phyloP scores from a whole-genome alignment of 2,888 invertebrate genomes.

The Drosophila cognata region DNA sequence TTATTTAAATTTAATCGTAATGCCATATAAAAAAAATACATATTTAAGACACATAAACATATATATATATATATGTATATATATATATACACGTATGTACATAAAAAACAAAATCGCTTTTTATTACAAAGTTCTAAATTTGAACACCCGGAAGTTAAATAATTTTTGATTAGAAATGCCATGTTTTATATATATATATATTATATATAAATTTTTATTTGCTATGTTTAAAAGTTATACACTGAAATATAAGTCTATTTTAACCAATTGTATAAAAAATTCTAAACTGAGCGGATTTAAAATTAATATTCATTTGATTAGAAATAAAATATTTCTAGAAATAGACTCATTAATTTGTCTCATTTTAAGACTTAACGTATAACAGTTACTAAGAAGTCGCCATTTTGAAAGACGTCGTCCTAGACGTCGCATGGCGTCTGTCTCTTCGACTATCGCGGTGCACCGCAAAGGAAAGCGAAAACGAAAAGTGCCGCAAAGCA shows the following conservation, averaged over 20 bases:
- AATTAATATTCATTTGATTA: neutral
- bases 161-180: neutral
- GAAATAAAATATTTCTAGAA: neutral
- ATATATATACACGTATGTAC: neutral
- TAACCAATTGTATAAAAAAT: neutral
- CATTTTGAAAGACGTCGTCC: neutral
- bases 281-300: too few relatives aligned
- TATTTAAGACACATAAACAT: too few relatives aligned
- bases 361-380: neutral
- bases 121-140: neutral
- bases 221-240: neutral
- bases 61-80: neutral
- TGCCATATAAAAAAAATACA: too few relatives aligned
- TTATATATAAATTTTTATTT: neutral
- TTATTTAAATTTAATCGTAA: neutral
- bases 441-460: neutral
- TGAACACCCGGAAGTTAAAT: neutral
- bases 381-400: neutral
- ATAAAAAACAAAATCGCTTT: neutral
- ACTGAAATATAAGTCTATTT: neutral
- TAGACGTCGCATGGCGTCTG: neutral
- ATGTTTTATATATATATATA: neutral
- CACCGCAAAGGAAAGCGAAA: conserved; percentile 10
- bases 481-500: neutral
- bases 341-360: neutral